A percentile compares a stretch with the other conserved stretches of the same genome.
Conservation (phyloP, 1,140 invertebrate genomes). For the Fopius arisanus region DNA sequence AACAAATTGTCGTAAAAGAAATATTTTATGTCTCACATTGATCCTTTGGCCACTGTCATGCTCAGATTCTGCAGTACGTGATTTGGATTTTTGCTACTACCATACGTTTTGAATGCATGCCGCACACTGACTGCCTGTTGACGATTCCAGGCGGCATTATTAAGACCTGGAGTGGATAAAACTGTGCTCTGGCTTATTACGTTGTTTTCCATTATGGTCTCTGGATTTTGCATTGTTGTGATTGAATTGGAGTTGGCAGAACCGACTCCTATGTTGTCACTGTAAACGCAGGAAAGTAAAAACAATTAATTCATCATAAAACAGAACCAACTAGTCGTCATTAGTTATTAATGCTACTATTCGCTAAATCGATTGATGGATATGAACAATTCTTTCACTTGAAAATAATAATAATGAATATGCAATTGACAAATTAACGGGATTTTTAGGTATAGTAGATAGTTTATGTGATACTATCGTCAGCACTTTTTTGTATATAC, state of each 20-base stretch:
- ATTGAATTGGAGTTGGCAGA: constrained; percentile 38
- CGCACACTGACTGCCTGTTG: constrained; percentile 85
- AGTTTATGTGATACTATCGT: no score
- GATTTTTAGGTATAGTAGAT: no score
- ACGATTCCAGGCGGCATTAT: constrained; percentile 66
- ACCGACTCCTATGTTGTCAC: constrained; percentile 41
- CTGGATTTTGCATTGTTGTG: constrained; percentile 46
- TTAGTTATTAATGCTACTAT: no score
- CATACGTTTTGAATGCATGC: constrained; percentile 87
- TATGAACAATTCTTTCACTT: no score
- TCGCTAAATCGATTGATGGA: no score
- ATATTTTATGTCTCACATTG: constrained; percentile 75
- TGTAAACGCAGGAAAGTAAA: constrained; percentile 24
- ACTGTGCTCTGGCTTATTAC: constrained; percentile 45
- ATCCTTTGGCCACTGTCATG: constrained; percentile 91
- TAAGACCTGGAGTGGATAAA: constrained; percentile 54
- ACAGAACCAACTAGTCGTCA: no score
- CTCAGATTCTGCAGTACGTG: constrained; percentile 85
- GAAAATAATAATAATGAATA: no score
- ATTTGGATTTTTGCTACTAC: constrained; percentile 81
- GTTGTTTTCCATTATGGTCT: constrained; percentile 41
- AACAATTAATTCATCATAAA: not conserved
- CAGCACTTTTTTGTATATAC: no score
- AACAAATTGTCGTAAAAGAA: constrained; percentile 1
- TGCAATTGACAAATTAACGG: no score